Conservation (phyloP, 2,797 vertebrate genomes). For the Erpetoichthys calabaricus region DNA sequence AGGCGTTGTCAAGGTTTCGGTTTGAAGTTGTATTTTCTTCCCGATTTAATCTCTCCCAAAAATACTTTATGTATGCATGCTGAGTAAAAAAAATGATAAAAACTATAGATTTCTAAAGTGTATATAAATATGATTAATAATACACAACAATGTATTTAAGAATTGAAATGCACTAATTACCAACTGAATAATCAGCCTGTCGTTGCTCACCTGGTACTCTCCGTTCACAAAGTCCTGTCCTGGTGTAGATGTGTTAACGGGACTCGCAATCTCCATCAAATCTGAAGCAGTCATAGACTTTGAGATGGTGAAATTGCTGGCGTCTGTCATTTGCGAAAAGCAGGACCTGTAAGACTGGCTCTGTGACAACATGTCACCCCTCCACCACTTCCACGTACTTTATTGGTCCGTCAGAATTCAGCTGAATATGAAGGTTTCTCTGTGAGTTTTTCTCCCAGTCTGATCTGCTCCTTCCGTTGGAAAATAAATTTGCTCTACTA, state of each 20-base stretch:
- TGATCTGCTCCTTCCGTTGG: constrained; percentile 34
- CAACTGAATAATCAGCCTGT: too few species aligned
- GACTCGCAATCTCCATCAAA: constrained; percentile 43
- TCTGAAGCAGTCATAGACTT: constrained; percentile 50
- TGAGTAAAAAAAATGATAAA: constrained; percentile 27
- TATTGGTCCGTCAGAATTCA: constrained; percentile 52
- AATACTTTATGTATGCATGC: constrained; percentile 23
- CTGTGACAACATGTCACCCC: constrained; percentile 49
- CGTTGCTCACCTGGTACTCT: constrained; percentile 46
- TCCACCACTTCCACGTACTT: constrained; percentile 56
- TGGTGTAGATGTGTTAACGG: constrained; percentile 38
- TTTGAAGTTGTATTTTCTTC: too few species aligned
- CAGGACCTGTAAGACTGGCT: constrained; percentile 55
- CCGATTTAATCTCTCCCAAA: constrained; percentile 17
- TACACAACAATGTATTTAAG: too few species aligned
- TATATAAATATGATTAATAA: too few species aligned
- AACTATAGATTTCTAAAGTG: too few species aligned
- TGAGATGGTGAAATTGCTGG: constrained; percentile 50
- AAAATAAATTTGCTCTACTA: constrained; percentile 28
- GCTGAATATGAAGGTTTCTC: constrained; percentile 53
- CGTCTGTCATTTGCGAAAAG: constrained; percentile 51
- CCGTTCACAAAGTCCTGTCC: constrained; percentile 48
- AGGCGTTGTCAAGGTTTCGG: too few species aligned
- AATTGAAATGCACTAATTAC: too few species aligned
- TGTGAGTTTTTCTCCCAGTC: constrained; percentile 46